Conservation (phyloP, 2,113 vertebrate genomes). For the Pachyramphus minor region DNA sequence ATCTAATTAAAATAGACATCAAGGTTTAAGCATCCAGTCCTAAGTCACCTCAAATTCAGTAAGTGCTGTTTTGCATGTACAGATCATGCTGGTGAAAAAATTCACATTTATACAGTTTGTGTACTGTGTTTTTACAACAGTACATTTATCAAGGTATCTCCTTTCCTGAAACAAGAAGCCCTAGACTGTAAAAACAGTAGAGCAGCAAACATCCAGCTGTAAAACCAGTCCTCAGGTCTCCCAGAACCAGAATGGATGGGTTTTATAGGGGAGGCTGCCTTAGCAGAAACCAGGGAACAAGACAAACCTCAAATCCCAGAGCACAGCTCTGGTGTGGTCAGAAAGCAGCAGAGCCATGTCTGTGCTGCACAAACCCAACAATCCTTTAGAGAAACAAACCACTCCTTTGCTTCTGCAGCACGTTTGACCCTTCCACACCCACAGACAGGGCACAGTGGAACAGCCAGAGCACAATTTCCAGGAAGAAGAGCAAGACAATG, state of each 20-base stretch:
- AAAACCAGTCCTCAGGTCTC: not conserved
- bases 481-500: not conserved
- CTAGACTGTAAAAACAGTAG: not conserved
- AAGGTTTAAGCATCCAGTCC: not conserved
- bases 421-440: not conserved
- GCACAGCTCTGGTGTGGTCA: rapidly evolving
- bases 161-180: not conserved
- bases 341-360: not conserved
- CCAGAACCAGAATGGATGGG: not conserved
- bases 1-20: not conserved
- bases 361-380: not conserved
- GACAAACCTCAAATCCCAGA: not conserved
- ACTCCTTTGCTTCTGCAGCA: not conserved
- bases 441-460: not conserved
- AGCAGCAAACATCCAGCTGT: not conserved
- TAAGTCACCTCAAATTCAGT: not conserved
- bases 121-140: not conserved
- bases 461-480: not conserved
- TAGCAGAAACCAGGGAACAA: not conserved
- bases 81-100: not conserved
- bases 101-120: not conserved
- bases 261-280: not conserved
- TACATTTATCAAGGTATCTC: not conserved
- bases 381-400: not conserved
- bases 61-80: not conserved